Percentiles rank a stretch among this genome's conserved stretches.
Conservation (phyloP, 2,113 vertebrate genomes). For the Microtus oregoni region DNA sequence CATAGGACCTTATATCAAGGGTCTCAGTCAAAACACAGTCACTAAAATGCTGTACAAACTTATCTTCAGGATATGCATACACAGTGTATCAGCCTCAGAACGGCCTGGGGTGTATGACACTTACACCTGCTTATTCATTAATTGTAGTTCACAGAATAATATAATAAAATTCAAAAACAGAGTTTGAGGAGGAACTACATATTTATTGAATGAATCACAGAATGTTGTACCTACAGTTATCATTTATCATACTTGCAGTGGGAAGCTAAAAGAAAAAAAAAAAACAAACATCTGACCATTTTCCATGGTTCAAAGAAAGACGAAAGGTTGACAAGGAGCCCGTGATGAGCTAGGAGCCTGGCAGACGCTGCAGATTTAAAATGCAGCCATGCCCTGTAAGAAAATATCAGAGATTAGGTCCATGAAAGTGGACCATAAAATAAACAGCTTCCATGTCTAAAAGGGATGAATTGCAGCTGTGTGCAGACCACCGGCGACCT, state of each 20-base stretch:
- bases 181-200: neutral
- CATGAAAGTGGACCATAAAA: constrained; percentile 32
- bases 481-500: neutral
- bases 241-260: neutral
- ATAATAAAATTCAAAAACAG: constrained; percentile 44
- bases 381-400: neutral
- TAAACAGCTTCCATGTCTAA: constrained; percentile 33
- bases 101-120: neutral
- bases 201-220: neutral
- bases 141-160: neutral
- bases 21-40: neutral
- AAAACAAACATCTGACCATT: neutral
- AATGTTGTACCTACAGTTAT: neutral
- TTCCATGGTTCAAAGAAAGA: neutral
- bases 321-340: neutral
- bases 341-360: neutral
- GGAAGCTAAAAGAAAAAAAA: neutral
- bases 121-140: constrained; percentile 47
- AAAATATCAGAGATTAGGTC: constrained; percentile 36
- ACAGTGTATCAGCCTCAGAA: neutral
- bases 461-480: neutral
- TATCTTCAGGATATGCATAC: neutral
- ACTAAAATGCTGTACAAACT: neutral
- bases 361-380: constrained; percentile 1
- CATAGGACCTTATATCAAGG: neutral